These are phyloP conservation scores for Sabellastarte sp. DNA, from an alignment of 2,888 invertebrate genomes.

Conservation along the genomic window DNA sequence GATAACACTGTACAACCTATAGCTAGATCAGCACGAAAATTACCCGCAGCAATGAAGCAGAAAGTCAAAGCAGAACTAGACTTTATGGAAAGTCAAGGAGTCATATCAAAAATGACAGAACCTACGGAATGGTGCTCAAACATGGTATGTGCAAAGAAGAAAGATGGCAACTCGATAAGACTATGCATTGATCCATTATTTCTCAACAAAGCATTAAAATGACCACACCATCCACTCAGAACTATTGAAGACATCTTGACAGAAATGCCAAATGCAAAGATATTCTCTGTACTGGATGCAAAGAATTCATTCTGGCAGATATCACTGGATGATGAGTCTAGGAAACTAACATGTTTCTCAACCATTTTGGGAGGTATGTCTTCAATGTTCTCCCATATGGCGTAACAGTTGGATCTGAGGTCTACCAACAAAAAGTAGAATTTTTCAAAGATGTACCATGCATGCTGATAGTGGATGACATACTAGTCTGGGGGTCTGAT, in stretches of 20 bases:
- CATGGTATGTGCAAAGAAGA: neutral
- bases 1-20: no score
- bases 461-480: neutral
- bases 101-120: neutral
- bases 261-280: neutral
- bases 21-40: no score
- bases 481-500: neutral
- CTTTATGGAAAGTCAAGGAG: neutral
- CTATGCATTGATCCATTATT: neutral
- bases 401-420: neutral
- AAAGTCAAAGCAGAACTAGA: neutral
- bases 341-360: neutral
- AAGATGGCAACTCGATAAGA: neutral
- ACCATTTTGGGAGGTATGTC: neutral
- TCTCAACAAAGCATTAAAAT: neutral
- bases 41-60: neutral
- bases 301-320: conserved; percentile 2
- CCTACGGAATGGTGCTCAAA: neutral
- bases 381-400: neutral
- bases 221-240: neutral
- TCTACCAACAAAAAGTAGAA: neutral
- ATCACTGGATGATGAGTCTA: neutral
- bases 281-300: neutral
- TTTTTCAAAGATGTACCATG: neutral
- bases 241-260: neutral